Percentiles rank a stretch among this genome's conserved stretches.
Conservation (phyloP, 2,797 vertebrate species). For the Sorex maritimensis region DNA sequence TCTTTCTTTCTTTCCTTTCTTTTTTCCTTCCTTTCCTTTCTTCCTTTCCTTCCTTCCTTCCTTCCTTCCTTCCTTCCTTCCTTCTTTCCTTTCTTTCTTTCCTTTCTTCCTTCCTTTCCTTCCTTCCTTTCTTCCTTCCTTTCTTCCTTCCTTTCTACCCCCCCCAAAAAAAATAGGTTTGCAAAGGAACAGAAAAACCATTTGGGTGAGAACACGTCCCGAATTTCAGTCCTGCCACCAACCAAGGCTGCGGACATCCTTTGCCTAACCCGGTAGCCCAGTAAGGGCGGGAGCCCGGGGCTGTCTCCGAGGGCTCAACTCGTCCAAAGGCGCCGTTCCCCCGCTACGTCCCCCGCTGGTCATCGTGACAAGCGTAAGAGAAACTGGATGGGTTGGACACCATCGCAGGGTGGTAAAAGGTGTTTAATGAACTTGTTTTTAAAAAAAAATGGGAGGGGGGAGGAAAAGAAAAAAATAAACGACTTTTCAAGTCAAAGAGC, state of each 20-base stretch:
- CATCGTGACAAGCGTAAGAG: constrained; percentile 76
- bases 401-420: constrained; percentile 62
- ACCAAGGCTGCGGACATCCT: constrained; percentile 77
- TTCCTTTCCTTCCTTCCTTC: too few relatives aligned
- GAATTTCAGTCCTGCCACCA: constrained; percentile 76
- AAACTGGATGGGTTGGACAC: constrained; percentile 73
- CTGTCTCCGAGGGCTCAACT: constrained; percentile 78
- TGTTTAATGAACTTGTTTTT: constrained; percentile 61
- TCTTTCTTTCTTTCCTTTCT: too few relatives aligned
- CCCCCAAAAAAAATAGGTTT: constrained; percentile 57
- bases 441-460: background rate
- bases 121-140: too few relatives aligned
- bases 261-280: constrained; percentile 80
- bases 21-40: too few relatives aligned
- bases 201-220: constrained; percentile 70
- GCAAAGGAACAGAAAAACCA: constrained; percentile 59
- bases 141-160: too few relatives aligned
- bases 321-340: constrained; percentile 68
- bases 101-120: too few relatives aligned
- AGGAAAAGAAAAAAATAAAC: background rate
- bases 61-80: too few relatives aligned
- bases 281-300: constrained; percentile 73
- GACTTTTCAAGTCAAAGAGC: constrained; percentile 8
- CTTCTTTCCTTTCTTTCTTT: too few relatives aligned
- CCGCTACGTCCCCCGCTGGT: constrained; percentile 66